Evolutionary conservation across 2,113 vertebrate species (phyloP), one percentile per base, ranked within the genome.

Genomic region (Ivindomyrus marchei): DNA sequence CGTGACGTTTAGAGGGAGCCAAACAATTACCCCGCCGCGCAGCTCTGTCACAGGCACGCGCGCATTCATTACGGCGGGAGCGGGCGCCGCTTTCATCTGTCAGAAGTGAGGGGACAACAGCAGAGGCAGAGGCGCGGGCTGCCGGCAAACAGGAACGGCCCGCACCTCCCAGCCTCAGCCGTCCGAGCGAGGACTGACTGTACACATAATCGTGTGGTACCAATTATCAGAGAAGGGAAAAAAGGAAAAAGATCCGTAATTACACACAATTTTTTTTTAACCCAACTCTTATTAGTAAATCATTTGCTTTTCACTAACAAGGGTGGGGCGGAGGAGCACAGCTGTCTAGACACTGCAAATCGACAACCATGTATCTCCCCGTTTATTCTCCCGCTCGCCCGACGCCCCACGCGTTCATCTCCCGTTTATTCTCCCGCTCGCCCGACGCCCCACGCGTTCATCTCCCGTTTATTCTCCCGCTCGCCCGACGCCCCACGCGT

Each of bases 191-290:
- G 98, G 96, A 97, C 97, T 99, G 99, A 99, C 98, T 98, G 98
- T 99, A 99, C 98, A 99, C 99, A 97, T 99, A 97, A 99, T 99
- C 98, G 98, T 96, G 96, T 96, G 94, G 96, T 95, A 94, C 97
- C 97, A 99, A 99, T 99, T 99, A 99, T 99, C 98, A 99, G 97
- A 97, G 97, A 97, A 98, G 98, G 98, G 66, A 83, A 80, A 77
- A 80, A 89, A 99, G 62, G 50, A 77, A 74, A 80, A 89, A 99
- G 97, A 99, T 97, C 97, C 95, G 98, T 99, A 99, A 99, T 99
- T 99, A 99, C 97, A 99, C 96, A 88, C 97, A 97, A 97, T 97
- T 56, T 56, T 56, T 56, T 56, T 98, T 97, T 98, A 98, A 96
- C 96, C 96, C 96, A 96, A 97, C 96, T 98, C 97, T 99, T 97